Evolutionary conservation across 2,113 vertebrate genomes (phyloP), one percentile per base, ranked within the genome.

Genomic region (Thryonomys swinderianus): DNA sequence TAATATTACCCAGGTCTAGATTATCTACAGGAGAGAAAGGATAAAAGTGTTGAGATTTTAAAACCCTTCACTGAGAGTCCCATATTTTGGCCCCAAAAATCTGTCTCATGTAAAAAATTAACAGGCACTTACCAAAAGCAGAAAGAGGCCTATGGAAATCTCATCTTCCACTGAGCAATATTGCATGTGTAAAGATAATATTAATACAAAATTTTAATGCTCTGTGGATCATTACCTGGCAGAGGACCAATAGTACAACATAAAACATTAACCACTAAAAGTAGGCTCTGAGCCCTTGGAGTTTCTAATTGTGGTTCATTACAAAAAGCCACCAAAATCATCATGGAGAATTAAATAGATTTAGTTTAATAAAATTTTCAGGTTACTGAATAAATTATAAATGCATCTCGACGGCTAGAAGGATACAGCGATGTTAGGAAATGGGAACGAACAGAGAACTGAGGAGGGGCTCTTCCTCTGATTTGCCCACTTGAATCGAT

Each of bases 311-410:
- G 97, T 98, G 98, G 98, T 98, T 98, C 96, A 83, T 98, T 98
- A 97, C 59, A 98, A 98, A 98, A 97, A 98, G 85, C 96, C 96
- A 98, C 96, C 95, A 88, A 98, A 98, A 98, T 97, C 97, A 95
- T 97, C 97, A 95, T 73, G 95, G 97, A 98, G 97, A 98, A 98
- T 98, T 98, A 98, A 99, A 96, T 96, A 98, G 97, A 96, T 97
- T 98, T 98, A 89, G 96, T 97, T 98, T 98, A 98, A 98, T 98
- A 98, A 98, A 98, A 97, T 98, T 97, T 98, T 97, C 97, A 97
- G 97, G 96, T 98, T 96, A 95, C 95, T 98, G 98, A 98, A 98
- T 98, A 98, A 98, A 98, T 98, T 98, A 98, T 98, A 96, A 98
- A 97, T 96, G 97, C 97, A 96, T 98, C 97, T 97, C 98, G 96